Evolutionary conservation across 2,888 invertebrate genomes (phyloP).

Genomic region (Margaritifera margaritifera): DNA sequence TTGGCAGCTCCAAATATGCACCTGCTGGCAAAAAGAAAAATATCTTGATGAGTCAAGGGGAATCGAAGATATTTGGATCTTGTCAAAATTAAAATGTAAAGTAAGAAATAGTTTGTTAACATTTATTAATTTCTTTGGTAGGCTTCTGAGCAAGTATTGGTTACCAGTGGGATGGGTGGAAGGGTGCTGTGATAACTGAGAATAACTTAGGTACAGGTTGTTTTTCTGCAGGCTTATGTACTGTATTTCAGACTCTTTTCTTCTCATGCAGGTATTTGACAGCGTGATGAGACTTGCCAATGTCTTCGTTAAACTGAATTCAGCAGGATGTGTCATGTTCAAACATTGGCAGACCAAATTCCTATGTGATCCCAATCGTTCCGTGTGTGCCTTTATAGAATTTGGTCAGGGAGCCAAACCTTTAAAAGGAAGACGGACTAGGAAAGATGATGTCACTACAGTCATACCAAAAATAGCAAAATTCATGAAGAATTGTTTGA

Average conservation of each 20-base stretch:
- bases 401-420: slow-evolving; percentile 38
- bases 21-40: no score
- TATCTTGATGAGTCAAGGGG: no score
- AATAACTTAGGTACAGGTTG: no score
- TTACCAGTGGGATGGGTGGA: no score
- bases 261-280: slow-evolving; percentile 53
- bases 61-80: no score
- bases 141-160: no score
- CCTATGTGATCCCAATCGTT: slow-evolving; percentile 30
- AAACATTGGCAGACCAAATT: slow-evolving; percentile 53
- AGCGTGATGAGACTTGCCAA: slow-evolving; percentile 55
- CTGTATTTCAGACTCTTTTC: neutral
- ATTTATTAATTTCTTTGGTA: no score
- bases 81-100: no score
- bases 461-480: slow-evolving; percentile 47
- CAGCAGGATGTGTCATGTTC: slow-evolving; percentile 62
- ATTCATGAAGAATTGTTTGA: slow-evolving; percentile 51
- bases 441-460: slow-evolving; percentile 27
- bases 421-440: slow-evolving; percentile 27
- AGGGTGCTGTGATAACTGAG: no score
- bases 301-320: slow-evolving; percentile 52
- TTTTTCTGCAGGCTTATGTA: neutral
- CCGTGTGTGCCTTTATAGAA: slow-evolving; percentile 41
- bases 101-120: no score
- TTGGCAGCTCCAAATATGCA: no score